These are phyloP conservation scores for Drosophila murphyi DNA, from an alignment of 1,140 invertebrate genomes.

Conservation along the genomic window DNA sequence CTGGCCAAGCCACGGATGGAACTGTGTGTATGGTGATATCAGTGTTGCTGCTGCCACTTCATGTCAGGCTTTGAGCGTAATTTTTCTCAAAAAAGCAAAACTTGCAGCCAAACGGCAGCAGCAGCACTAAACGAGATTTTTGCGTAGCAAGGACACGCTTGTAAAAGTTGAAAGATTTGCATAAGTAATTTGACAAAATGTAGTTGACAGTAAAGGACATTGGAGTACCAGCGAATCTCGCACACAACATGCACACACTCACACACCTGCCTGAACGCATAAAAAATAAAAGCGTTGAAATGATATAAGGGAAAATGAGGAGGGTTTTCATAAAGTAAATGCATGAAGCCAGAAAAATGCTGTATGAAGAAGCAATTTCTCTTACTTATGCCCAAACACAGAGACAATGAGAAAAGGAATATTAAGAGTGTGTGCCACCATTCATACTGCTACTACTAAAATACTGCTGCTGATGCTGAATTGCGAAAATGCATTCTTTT, in stretches of 20 bases:
- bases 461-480: constrained; percentile 3
- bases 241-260: constrained; percentile 45
- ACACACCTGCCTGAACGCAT: constrained; percentile 11
- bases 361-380: constrained; percentile 67
- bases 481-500: constrained; percentile 5
- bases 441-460: not conserved
- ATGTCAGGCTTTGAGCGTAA: constrained; percentile 73
- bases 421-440: not conserved
- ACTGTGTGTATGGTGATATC: constrained; percentile 66
- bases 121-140: constrained; percentile 73
- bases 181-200: constrained; percentile 83
- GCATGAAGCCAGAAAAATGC: constrained; percentile 46
- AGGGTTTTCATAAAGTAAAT: constrained; percentile 45
- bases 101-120: constrained; percentile 24
- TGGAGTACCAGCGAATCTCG: constrained; percentile 51
- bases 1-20: constrained; percentile 21
- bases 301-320: constrained; percentile 51
- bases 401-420: constrained; percentile 16
- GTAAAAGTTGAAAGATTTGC: constrained; percentile 83
- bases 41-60: constrained; percentile 62
- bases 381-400: constrained; percentile 62
- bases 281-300: constrained; percentile 54
- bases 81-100: constrained; percentile 55
- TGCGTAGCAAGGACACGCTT: constrained; percentile 75
- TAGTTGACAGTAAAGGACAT: constrained; percentile 81